Evolutionary conservation across 2,797 vertebrate species (phyloP), one percentile per base, ranked within the genome.

Genomic region (Fringilla coelebs): DNA sequence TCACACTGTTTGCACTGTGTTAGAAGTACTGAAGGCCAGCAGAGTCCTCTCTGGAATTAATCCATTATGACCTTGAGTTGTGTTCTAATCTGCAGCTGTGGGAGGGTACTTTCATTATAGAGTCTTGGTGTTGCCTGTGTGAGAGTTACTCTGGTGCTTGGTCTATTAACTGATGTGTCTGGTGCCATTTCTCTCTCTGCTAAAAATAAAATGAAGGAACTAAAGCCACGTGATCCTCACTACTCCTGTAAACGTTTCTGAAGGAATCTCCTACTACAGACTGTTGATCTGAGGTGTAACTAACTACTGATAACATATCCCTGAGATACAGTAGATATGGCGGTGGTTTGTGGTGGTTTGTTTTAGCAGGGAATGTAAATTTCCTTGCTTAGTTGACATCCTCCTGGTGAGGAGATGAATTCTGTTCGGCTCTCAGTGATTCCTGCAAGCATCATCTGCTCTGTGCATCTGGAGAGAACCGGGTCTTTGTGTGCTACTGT

Each of bases 131-230:
- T 76, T 79, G 28, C 24, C 32, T 40, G 9, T 67, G 32, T 48
- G n/a, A 72, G 77, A 32, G 58, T 76, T 86, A 11, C 71, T 55
- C 34, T 17, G n/a, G 51, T 75, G 70, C 61, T 72, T 85, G 17
- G 0, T 77, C 67, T 86, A 31, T 60, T 62, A 51, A 31, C 57
- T 66, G 79, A 41, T 2, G 7, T 6, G 49, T 62, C 49, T 67
- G 66, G 24, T 58, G 72, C 72, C 36, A 25, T 94, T 96, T 80
- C 75, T 82, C 18, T 62, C 40, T 74, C 73, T 3, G 16, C 82
- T 93, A 81, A 85, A 94, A 91, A 85, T 95, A 90, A 87, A 93
- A 85, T 68, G 77, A 84, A 76, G 94, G 85, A 92, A 67, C 79
- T 49, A 24, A 40, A 1, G 5, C 41, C 66, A 63, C 3, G 28